Percentiles rank a stretch among this genome's conserved stretches.
Conservation (phyloP, 2,113 vertebrate species). For the Podilymbus podiceps region DNA sequence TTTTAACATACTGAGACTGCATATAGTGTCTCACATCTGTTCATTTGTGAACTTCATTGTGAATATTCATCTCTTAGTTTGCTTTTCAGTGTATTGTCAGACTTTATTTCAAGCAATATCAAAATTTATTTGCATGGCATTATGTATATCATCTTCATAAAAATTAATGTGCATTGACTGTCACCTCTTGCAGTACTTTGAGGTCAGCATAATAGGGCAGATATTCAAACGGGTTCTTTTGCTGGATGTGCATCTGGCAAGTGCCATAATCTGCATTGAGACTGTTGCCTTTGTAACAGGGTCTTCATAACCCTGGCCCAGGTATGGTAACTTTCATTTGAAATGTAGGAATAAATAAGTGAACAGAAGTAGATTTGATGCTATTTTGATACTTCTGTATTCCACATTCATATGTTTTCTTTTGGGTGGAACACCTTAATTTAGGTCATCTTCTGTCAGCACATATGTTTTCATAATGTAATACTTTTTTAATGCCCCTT, state of each 20-base stretch:
- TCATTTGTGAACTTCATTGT: not conserved
- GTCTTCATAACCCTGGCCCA: not conserved
- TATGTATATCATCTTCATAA: not conserved
- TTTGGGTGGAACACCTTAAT: not conserved
- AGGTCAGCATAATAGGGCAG: not conserved
- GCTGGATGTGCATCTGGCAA: not conserved
- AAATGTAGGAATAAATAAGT: not conserved
- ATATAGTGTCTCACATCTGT: not conserved
- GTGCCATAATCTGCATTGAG: not conserved
- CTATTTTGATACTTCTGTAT: not conserved
- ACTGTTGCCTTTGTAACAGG: not conserved
- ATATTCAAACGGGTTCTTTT: not conserved
- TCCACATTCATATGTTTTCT: not conserved
- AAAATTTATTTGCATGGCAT: not conserved
- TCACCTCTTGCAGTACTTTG: not conserved
- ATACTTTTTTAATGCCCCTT: not conserved
- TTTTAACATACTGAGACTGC: not conserved
- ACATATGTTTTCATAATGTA: not conserved
- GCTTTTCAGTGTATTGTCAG: not conserved
- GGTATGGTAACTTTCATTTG: not conserved
- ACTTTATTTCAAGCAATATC: not conserved
- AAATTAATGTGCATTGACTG: not conserved
- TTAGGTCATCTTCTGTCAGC: not conserved
- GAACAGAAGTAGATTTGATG: not conserved
- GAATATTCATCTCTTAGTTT: not conserved